These are phyloP conservation scores for Spodoptera exigua DNA, from an alignment of 2,888 invertebrate species.

Conservation along the genomic window DNA sequence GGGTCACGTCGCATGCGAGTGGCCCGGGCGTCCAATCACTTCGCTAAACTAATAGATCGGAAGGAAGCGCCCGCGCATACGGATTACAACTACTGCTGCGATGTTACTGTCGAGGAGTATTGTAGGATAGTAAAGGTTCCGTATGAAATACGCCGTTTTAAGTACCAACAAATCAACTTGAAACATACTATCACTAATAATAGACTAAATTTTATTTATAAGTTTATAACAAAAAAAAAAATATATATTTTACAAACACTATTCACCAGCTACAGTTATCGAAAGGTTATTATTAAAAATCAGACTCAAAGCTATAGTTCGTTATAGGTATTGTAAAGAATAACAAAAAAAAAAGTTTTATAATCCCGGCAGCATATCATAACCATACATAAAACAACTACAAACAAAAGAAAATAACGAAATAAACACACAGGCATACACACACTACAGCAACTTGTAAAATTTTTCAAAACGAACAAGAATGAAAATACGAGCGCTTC, in stretches of 20 bases:
- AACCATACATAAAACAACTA: background rate
- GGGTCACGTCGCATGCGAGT: slow-evolving; percentile 76
- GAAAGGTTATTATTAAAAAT: too few species aligned
- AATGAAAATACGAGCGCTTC: slow-evolving; percentile 72
- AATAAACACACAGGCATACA: slow-evolving; percentile 2
- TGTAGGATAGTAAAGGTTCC: slow-evolving; percentile 19
- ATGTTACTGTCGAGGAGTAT: slow-evolving; percentile 29
- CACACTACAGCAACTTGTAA: slow-evolving; percentile 22
- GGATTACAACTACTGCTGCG: slow-evolving; percentile 64
- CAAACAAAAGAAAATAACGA: slow-evolving; percentile 13
- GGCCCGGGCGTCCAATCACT: slow-evolving; percentile 81
- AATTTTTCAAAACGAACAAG: slow-evolving; percentile 54
- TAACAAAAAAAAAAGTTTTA: too few species aligned
- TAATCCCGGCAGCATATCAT: background rate
- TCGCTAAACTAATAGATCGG: slow-evolving; percentile 83
- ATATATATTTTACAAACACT: too few species aligned
- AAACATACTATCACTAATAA: too few species aligned
- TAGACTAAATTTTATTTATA: too few species aligned
- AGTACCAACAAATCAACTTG: background rate
- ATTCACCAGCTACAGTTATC: too few species aligned
- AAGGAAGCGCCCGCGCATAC: slow-evolving; percentile 80
- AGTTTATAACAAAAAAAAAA: too few species aligned
- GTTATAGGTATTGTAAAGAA: too few species aligned
- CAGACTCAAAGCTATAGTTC: too few species aligned
- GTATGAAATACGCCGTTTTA: background rate